Evolutionary conservation across 2,797 vertebrate genomes (phyloP), one percentile per base, ranked within the genome.

Genomic region (Lemur catta): DNA sequence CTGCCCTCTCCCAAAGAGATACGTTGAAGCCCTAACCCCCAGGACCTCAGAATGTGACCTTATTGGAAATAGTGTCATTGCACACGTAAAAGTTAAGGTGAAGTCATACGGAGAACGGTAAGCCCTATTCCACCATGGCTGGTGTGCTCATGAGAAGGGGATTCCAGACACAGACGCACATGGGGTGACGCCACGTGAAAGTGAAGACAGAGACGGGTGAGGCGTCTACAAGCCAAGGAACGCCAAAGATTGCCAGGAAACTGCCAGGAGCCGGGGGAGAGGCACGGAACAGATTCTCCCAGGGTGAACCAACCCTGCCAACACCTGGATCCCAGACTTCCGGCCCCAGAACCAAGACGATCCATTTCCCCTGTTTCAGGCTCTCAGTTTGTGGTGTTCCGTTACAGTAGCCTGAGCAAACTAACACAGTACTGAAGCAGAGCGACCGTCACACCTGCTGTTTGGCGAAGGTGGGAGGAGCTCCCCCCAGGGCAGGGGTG

Each of bases 391-490:
- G 1, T 0, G 28, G 20, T 43, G 9, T 30, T 52, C 7, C 7
- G 65, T 7, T 15, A 48, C 0, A 2, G 81, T 3, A 15, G 35
- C 35, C 46, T 26, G 5, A 22, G 71, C 43, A 43, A 43, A 74
- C 0, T 0, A n/a, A 84, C 2, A 2, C 2, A 1, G 9, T 1
- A 6, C 14, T 6, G 7, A 30, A 4, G 20, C 41, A 7, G 0
- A 84, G 11, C 35, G 3, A 8, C 0, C 1, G n/a, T 30, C n/a
- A 43, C 55, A 43, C 63, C 0, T 0, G 8, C 8, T 4, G 2
- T 43, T 57, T 24, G 35, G 33, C 17, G 15, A 57, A 30, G 3
- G 35, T 43, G 28, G 10, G 35, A 8, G 38, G 55, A 35, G 13
- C 65, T 38, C 2, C 10, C 48, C 4, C 12, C 2, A 13, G 46